Evolutionary conservation across 2,797 vertebrate species (phyloP), one percentile per base, ranked within the genome.

Genomic region (Ceryle rudis): DNA sequence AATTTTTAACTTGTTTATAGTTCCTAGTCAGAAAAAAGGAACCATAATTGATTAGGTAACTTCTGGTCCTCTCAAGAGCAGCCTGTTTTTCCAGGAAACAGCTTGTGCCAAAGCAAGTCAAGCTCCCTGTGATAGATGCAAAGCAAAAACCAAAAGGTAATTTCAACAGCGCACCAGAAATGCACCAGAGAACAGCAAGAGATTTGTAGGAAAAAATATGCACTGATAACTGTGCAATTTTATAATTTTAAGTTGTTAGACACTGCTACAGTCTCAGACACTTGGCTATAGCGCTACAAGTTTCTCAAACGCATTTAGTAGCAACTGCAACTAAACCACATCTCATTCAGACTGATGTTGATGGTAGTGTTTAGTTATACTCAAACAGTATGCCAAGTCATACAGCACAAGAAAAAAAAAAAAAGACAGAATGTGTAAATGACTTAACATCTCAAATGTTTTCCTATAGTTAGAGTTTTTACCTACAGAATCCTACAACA

Each of bases 111-210:
- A 67, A 80, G n/a, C 55, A 85, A 87, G 35, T 37, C 71, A 85
- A 81, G 57, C 20, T 26, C 11, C 26, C 28, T 17, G 6, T 17
- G 44, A 88, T 0, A 39, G 26, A 83, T n/a, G 20, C 13, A 67
- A 93, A 81, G 69, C n/a, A 78, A 70, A 54, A 79, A n/a, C 16
- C 33, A 87, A 77, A 82, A 78, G 16, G 15, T 44, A 33, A 75
- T 89, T 92, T 82, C 49, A 66, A 25, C 64, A 70, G 11, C 0
- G 1, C 20, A 71, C 47, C 20, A 79, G 33, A 77, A 90, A 81
- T 14, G 29, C 31, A 79, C 25, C 39, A 28, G 46, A 81, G 73
- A 95, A 86, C 12, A 41, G 26, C 19, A 41, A 28, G 41, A 77
- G 28, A 65, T 78, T 93, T 81, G 51, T 3, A 81, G 54, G 10